Evolutionary conservation across 2,888 invertebrate species (phyloP).

Genomic region (Sarcophaga caerulescens): DNA sequence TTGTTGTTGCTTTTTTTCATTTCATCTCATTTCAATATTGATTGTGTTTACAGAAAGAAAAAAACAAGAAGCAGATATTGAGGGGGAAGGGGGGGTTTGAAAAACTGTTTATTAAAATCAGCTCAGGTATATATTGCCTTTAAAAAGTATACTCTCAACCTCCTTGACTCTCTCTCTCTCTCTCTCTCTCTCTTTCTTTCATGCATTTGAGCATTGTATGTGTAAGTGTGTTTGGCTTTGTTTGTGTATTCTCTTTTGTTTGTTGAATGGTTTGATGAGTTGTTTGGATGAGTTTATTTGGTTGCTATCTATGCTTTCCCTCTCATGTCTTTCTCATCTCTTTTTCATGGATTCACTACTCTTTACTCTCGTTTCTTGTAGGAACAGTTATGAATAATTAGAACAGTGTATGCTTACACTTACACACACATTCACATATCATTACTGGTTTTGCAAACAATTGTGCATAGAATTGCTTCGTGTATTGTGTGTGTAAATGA

Average conservation of each 20-base stretch:
- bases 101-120: conserved; percentile 67
- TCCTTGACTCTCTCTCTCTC: neutral
- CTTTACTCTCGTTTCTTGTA: neutral
- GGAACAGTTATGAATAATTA: conserved; percentile 29
- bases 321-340: neutral
- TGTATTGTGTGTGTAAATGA: neutral
- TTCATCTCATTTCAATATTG: conserved; percentile 58
- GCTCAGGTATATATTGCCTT: conserved; percentile 37
- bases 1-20: conserved; percentile 1
- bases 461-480: neutral
- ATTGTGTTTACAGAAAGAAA: conserved; percentile 61
- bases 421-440: neutral
- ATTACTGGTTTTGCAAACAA: neutral
- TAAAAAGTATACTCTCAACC: neutral
- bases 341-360: no score
- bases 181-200: neutral
- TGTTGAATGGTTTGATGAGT: neutral
- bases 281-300: neutral
- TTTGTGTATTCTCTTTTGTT: conserved; percentile 1
- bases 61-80: neutral
- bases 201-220: neutral
- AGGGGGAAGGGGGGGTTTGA: neutral
- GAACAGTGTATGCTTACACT: conserved; percentile 7
- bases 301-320: neutral
- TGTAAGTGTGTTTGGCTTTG: neutral